A percentile compares a stretch with the other conserved stretches of the same genome.
Evolutionary conservation across 2,797 vertebrate genomes (phyloP).

Genomic region (Intellagama lesueurii): DNA sequence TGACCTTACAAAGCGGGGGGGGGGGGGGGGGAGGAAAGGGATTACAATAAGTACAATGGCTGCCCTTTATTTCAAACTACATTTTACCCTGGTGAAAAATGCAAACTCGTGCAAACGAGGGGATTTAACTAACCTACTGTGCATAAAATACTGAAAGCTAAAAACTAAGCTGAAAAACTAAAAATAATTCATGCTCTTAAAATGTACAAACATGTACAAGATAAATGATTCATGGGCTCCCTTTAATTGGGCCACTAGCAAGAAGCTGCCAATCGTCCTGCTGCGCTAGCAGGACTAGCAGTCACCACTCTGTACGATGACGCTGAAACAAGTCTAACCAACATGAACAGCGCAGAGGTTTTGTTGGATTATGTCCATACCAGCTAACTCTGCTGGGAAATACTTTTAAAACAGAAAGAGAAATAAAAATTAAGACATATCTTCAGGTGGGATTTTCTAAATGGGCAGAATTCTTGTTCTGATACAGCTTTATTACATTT

Average conservation of each 20-base stretch:
- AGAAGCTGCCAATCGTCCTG: constrained; percentile 54
- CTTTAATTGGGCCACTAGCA: constrained; percentile 46
- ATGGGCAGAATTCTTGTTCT: background rate
- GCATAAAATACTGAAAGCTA: constrained; percentile 61
- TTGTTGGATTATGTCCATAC: background rate
- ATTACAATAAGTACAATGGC: constrained; percentile 18
- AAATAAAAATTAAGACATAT: background rate
- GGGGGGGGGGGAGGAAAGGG: background rate
- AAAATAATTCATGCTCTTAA: constrained; percentile 55
- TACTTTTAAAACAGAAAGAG: background rate
- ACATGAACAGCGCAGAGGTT: background rate
- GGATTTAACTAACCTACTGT: constrained; percentile 72
- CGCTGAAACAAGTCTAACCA: constrained; percentile 4
- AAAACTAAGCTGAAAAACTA: constrained; percentile 58
- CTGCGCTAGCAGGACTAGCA: constrained; percentile 16
- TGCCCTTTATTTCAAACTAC: constrained; percentile 54
- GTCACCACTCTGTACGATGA: background rate
- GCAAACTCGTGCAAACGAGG: constrained; percentile 69
- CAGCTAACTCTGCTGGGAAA: background rate
- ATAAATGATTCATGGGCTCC: constrained; percentile 63
- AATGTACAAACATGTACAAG: constrained; percentile 51
- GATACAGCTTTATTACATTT: no score
- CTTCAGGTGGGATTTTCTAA: constrained; percentile 3
- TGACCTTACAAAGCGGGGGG: background rate
- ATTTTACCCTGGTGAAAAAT: constrained; percentile 68